Conservation (phyloP, 2,888 invertebrate species). For the Papilio elwesi region DNA sequence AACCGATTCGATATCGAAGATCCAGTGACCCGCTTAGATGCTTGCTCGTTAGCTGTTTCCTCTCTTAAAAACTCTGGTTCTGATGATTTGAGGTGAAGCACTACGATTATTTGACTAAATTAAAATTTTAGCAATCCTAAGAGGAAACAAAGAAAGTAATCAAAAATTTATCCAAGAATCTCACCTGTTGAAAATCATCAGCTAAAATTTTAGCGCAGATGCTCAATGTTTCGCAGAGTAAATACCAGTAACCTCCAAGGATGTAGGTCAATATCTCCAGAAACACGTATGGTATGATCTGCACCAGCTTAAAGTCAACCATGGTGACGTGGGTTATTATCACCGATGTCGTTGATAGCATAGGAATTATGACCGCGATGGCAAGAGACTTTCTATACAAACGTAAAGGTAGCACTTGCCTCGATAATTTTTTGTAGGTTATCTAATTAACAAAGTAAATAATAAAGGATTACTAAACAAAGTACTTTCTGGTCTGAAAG, state of each 20-base stretch:
- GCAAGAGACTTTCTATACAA: constrained; percentile 84
- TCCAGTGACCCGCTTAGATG: no score
- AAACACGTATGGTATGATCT: constrained; percentile 88
- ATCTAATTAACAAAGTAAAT: constrained; percentile 58
- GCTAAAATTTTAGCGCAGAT: constrained; percentile 86
- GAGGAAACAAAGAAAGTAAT: background rate
- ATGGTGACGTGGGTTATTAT: constrained; percentile 88
- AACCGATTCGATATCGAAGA: no score
- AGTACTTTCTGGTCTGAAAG: no score
- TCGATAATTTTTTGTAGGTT: constrained; percentile 85
- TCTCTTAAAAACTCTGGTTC: no score
- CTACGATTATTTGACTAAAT: no score
- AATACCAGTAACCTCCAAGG: constrained; percentile 89
- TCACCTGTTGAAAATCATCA: constrained; percentile 87
- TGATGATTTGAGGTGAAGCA: no score
- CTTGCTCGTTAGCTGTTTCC: no score
- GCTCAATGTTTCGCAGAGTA: constrained; percentile 87
- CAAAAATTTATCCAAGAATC: constrained; percentile 12
- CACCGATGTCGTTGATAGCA: constrained; percentile 86
- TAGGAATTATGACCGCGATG: constrained; percentile 84
- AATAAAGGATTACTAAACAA: background rate
- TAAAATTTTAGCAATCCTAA: no score
- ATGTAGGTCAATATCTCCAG: constrained; percentile 88
- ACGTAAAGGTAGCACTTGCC: constrained; percentile 81
- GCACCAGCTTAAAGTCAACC: constrained; percentile 86